Percentiles rank a stretch among this genome's conserved stretches.
Conservation (phyloP, 2,797 vertebrate species). For the Gobio occitaniae region DNA sequence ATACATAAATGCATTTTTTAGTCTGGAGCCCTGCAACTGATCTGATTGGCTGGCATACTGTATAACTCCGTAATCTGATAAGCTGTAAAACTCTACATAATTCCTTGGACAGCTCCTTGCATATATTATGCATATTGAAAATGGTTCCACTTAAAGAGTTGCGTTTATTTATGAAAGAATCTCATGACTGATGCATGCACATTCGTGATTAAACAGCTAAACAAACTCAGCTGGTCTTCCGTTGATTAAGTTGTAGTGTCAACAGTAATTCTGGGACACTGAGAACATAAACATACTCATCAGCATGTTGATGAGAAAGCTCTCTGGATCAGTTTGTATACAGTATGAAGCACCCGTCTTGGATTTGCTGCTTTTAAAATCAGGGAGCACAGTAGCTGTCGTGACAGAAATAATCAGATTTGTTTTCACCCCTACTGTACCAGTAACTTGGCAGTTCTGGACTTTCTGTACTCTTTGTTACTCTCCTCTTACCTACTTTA, state of each 20-base stretch:
- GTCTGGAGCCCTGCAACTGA: not conserved
- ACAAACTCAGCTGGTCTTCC: conserved; percentile 55
- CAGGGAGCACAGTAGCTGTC: not conserved
- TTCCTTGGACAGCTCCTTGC: not conserved
- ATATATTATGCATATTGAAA: conserved; percentile 18
- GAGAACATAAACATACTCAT: conserved; percentile 59
- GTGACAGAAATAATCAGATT: not conserved
- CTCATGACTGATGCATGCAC: conserved; percentile 61
- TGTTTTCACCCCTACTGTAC: not conserved
- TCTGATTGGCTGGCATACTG: not conserved
- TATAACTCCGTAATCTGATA: not conserved
- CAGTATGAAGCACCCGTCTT: not conserved
- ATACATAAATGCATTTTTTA: not conserved
- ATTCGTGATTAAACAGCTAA: conserved; percentile 57
- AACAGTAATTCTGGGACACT: conserved; percentile 51
- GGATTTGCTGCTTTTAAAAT: not conserved
- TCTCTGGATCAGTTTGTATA: conserved; percentile 29
- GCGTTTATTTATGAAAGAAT: conserved; percentile 22
- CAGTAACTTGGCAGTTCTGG: not conserved
- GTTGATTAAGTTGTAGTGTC: conserved; percentile 62
- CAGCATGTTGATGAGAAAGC: conserved; percentile 54
- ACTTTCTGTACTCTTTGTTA: not conserved
- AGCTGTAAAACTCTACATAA: not conserved
- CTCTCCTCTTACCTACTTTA: not conserved
- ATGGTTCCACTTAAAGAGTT: conserved; percentile 25